Evolutionary conservation across 2,113 vertebrate genomes (phyloP).

Genomic region (Epinephelus cyanopodus): DNA sequence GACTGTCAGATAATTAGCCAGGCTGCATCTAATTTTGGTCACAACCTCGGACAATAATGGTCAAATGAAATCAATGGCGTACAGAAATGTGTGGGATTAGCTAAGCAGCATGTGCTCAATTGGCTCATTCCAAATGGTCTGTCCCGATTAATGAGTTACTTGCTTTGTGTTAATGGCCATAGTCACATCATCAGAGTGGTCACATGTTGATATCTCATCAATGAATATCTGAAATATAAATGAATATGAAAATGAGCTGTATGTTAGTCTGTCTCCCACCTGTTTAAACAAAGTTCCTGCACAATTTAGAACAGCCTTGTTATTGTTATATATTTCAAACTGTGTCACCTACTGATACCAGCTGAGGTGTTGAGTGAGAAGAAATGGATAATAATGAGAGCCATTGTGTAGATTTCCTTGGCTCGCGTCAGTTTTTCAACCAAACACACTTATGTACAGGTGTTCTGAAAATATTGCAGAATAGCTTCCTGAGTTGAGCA

Average conservation of each 20-base stretch:
- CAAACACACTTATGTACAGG: conserved; percentile 48
- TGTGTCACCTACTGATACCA: conserved; percentile 28
- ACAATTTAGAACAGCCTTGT: conserved; percentile 28
- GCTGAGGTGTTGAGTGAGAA: conserved; percentile 43
- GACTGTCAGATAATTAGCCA: conserved; percentile 81
- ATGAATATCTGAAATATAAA: conserved; percentile 18
- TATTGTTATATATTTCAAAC: conserved; percentile 48
- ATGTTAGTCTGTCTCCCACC: neutral
- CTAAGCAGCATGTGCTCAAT: conserved; percentile 72
- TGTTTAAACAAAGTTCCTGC: conserved; percentile 4
- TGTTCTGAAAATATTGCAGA: conserved; percentile 58
- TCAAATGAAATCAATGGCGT: conserved; percentile 80
- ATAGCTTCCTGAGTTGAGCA: conserved; percentile 57
- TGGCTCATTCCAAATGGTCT: conserved; percentile 66
- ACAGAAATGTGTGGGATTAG: conserved; percentile 75
- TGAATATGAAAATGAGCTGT: neutral
- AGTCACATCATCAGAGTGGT: conserved; percentile 34
- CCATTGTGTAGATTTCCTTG: conserved; percentile 39
- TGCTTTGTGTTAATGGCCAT: conserved; percentile 56
- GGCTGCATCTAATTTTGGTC: conserved; percentile 81
- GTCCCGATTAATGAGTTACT: conserved; percentile 60
- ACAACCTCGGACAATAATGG: conserved; percentile 78
- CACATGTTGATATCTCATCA: conserved; percentile 52
- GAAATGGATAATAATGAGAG: conserved; percentile 62
- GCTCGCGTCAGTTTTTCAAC: conserved; percentile 34